Percentiles rank a stretch among this genome's conserved stretches.
Evolutionary conservation across 2,888 invertebrate genomes (phyloP).

Genomic region (Bursaphelenchus okinawaensis): DNA sequence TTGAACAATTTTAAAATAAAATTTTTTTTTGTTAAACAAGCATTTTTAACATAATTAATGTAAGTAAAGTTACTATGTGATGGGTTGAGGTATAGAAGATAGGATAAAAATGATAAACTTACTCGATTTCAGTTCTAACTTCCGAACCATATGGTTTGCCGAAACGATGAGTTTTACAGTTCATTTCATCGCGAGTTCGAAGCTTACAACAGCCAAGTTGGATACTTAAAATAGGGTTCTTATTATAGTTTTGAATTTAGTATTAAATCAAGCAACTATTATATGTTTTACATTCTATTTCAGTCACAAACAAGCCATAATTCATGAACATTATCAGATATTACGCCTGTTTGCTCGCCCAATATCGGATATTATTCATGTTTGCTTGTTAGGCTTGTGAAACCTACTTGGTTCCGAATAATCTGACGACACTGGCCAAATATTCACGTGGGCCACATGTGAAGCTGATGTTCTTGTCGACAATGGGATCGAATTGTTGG

Average conservation of each 20-base stretch:
- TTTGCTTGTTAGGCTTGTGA: too few species aligned
- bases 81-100: background rate
- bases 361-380: too few species aligned
- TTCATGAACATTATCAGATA: too few species aligned
- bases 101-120: slow-evolving; percentile 3
- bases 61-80: background rate
- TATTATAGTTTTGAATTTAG: background rate
- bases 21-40: background rate
- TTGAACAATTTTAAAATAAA: background rate
- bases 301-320: too few species aligned
- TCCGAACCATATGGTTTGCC: slow-evolving; percentile 50
- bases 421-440: slow-evolving; percentile 52
- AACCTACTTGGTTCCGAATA: slow-evolving; percentile 46
- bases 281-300: too few species aligned
- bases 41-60: background rate
- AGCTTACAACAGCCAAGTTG: slow-evolving; percentile 55
- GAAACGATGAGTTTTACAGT: slow-evolving; percentile 45
- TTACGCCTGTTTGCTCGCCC: too few species aligned
- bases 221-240: slow-evolving; percentile 37
- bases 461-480: slow-evolving; percentile 30
- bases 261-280: too few species aligned
- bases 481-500: slow-evolving; percentile 49
- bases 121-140: slow-evolving; percentile 50
- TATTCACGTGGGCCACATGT: slow-evolving; percentile 50
- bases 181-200: slow-evolving; percentile 47